Percentiles rank a stretch among this genome's conserved stretches.
phyloP scores from a whole-genome alignment of 2,888 invertebrate genomes.

The Sussaba pulchella region DNA sequence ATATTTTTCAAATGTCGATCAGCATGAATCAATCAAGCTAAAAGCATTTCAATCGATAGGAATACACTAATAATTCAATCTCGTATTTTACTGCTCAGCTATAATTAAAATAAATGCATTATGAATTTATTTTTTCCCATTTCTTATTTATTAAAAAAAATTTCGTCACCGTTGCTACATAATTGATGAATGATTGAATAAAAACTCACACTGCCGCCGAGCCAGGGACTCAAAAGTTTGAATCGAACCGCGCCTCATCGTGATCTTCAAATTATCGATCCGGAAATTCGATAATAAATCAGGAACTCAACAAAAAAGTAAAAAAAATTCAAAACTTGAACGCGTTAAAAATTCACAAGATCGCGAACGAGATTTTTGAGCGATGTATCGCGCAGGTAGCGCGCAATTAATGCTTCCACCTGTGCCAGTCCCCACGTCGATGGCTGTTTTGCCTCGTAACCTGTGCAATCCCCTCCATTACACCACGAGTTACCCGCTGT shows the following conservation, averaged over 20 bases:
- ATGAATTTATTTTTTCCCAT: too few species aligned
- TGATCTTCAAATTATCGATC: constrained; percentile 28
- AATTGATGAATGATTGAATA: too few species aligned
- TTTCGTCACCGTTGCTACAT: too few species aligned
- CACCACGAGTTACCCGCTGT: constrained; percentile 29
- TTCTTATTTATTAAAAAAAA: too few species aligned
- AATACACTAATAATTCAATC: neutral
- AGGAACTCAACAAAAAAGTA: constrained; percentile 24
- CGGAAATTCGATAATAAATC: constrained; percentile 6
- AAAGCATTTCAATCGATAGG: too few species aligned
- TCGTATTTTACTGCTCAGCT: neutral
- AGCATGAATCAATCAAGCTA: too few species aligned
- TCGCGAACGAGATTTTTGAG: constrained; percentile 51
- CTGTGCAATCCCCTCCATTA: constrained; percentile 58
- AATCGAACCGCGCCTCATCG: constrained; percentile 81
- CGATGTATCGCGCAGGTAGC: constrained; percentile 75
- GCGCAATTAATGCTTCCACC: constrained; percentile 80
- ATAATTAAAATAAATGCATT: too few species aligned
- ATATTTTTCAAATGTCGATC: too few species aligned
- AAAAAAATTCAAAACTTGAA: constrained; percentile 31
- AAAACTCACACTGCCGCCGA: constrained; percentile 80
- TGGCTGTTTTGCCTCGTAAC: constrained; percentile 67
- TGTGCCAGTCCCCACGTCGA: constrained; percentile 69
- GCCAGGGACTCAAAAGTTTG: constrained; percentile 79
- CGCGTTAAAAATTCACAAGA: constrained; percentile 50